Evolutionary conservation across 2,888 invertebrate genomes (phyloP).

Genomic region (Ochlodes sylvanus): DNA sequence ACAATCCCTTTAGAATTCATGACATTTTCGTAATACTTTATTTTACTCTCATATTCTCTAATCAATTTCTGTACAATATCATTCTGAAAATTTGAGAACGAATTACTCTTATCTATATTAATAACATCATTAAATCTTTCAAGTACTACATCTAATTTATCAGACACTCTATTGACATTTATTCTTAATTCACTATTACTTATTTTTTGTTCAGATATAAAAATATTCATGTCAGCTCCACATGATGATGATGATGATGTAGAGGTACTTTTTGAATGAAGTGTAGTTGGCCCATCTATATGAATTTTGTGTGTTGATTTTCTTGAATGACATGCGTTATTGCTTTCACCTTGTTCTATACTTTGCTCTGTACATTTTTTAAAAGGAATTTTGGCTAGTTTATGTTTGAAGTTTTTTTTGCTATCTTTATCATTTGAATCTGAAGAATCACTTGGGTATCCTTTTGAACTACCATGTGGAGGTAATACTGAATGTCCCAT

Average conservation of each 20-base stretch:
- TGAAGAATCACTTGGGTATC: slow-evolving; percentile 69
- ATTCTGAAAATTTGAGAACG: slow-evolving; percentile 52
- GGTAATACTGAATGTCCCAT: slow-evolving; percentile 78
- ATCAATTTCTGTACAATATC: slow-evolving; percentile 67
- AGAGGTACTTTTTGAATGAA: slow-evolving; percentile 45
- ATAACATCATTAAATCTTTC: slow-evolving; percentile 58
- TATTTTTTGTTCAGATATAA: slow-evolving; percentile 72
- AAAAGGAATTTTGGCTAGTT: slow-evolving; percentile 54
- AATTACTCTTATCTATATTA: slow-evolving; percentile 46
- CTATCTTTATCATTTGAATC: slow-evolving; percentile 61
- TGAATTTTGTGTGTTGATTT: slow-evolving; percentile 42
- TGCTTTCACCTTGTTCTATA: slow-evolving; percentile 46
- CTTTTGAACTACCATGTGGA: slow-evolving; percentile 46
- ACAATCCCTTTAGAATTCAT: slow-evolving; percentile 54
- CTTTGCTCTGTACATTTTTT: slow-evolving; percentile 56
- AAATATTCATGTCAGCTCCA: slow-evolving; percentile 57
- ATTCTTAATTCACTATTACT: slow-evolving; percentile 73
- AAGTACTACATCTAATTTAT: slow-evolving; percentile 67
- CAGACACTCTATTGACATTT: slow-evolving; percentile 68
- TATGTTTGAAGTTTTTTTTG: slow-evolving; percentile 60
- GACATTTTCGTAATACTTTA: slow-evolving; percentile 68
- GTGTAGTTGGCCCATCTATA: slow-evolving; percentile 29
- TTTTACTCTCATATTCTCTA: slow-evolving; percentile 74
- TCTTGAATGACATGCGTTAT: slow-evolving; percentile 49
- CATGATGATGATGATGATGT: slow-evolving; percentile 43